A percentile compares a stretch with the other conserved stretches of the same genome.
These are phyloP conservation scores for Cyprinella venusta DNA, from an alignment of 2,797 vertebrate species.

Conservation along the genomic window DNA sequence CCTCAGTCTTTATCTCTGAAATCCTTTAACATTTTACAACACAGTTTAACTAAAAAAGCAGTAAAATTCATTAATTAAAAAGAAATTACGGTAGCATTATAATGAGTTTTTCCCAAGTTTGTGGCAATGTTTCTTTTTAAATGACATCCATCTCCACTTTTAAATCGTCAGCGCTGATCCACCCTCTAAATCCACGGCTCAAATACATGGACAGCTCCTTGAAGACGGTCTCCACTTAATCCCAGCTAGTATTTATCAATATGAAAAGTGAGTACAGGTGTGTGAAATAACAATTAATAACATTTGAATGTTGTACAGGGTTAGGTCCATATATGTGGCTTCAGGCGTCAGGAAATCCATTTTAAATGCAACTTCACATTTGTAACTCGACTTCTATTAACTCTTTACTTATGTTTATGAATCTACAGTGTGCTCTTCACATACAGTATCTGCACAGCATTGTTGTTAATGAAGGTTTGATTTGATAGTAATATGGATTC, in stretches of 20 bases:
- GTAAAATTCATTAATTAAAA: too few species aligned
- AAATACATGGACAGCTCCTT: background rate
- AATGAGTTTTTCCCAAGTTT: too few species aligned
- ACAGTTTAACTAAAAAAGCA: background rate
- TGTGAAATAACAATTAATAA: background rate
- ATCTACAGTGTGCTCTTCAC: background rate
- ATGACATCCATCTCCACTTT: too few species aligned
- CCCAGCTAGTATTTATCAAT: too few species aligned
- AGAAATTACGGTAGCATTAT: too few species aligned
- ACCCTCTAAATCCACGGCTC: too few species aligned
- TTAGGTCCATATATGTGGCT: background rate
- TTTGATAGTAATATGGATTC: background rate
- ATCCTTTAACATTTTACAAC: background rate
- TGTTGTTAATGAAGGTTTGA: background rate
- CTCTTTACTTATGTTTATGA: background rate
- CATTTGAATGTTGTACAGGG: background rate
- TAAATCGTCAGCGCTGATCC: too few species aligned
- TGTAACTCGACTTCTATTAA: background rate
- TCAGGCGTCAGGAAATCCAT: background rate
- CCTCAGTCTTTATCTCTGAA: background rate
- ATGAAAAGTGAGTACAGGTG: background rate
- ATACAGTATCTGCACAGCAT: background rate
- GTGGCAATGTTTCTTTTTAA: too few species aligned
- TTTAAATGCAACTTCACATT: background rate
- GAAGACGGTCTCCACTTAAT: background rate